Evolutionary conservation across 2,888 invertebrate genomes (phyloP), one percentile per base, ranked within the genome.

Genomic region (Oxystoma pomonae): DNA sequence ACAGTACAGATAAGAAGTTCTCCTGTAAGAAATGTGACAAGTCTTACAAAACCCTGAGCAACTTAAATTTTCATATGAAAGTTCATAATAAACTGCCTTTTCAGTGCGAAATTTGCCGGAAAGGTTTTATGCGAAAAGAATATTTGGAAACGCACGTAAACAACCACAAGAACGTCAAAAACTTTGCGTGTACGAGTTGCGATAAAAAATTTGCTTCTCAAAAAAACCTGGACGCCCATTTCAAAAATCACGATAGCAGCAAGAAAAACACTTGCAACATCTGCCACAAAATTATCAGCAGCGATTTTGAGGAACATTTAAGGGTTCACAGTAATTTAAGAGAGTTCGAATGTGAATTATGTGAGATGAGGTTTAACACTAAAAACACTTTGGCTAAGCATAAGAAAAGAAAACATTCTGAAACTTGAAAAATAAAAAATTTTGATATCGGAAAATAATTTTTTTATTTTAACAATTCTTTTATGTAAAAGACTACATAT

Each of bases 11-110:
- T n/a, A 81, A 80, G 67, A 78, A 78, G 66, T 79, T 74, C 62
- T 61, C 72, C 16, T 81, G 81, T 68, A 63, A 64, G 1, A 73
- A 76, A 64, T 81, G 81, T 62, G 71, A 74, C 16, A 80, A 78
- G 69, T 69, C 71, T 12, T 81, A 80, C 64, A 80, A 80, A 69
- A 79, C 79, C 1, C 53, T 76, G 56, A 78, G 78, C 62, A 80
- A 81, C 69, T 72, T 81, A 56, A 80, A 80, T 69, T 78, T 79
- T 65, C 81, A 81, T 63, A 72, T 76, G 68, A 81, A 79, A 71
- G 71, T 74, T 21, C 81, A 81, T 64, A 69, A 72, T 22, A 73
- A 69, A 18, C 65, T 79, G 59, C 79, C 79, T 1, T 78, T 74
- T 63, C 71, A 68, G 18, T 80, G 80, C 63, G 55, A 68, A 0